phyloP scores from a whole-genome alignment of 2,113 vertebrate genomes.

The Clarias gariepinus region DNA sequence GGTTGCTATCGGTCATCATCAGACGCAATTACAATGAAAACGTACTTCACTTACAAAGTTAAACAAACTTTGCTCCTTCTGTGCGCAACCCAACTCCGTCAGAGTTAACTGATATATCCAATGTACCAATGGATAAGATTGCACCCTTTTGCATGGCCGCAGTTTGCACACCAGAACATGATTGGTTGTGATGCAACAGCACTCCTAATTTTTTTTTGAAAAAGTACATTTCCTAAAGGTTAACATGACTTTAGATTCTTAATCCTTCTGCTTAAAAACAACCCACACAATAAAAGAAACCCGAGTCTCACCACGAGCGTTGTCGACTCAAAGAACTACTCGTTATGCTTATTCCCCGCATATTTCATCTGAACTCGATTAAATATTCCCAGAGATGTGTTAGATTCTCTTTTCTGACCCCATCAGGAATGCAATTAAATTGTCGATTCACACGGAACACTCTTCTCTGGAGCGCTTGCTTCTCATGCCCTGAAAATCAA shows the following conservation, averaged over 20 bases:
- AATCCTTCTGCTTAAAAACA: not conserved
- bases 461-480: slow-evolving; percentile 1
- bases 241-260: not conserved
- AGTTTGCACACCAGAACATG: not conserved
- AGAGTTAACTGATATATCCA: not conserved
- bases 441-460: not conserved
- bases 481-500: not conserved
- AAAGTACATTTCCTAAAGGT: slow-evolving; percentile 4
- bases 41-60: not conserved
- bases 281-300: not conserved
- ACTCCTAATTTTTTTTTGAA: not conserved
- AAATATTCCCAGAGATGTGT: not conserved
- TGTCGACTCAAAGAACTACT: not conserved
- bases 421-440: slow-evolving; percentile 5
- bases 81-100: not conserved
- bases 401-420: slow-evolving; percentile 7
- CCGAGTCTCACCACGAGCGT: not conserved
- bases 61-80: not conserved
- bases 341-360: not conserved
- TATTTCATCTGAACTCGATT: not conserved
- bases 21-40: not conserved
- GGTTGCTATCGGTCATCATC: not conserved
- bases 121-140: no score
- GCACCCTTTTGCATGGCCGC: not conserved
- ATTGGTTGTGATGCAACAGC: slow-evolving; percentile 5